Percentiles rank a stretch among this genome's conserved stretches.
Evolutionary conservation across 2,113 vertebrate genomes (phyloP).

Genomic region (Cyprinus carpio): DNA sequence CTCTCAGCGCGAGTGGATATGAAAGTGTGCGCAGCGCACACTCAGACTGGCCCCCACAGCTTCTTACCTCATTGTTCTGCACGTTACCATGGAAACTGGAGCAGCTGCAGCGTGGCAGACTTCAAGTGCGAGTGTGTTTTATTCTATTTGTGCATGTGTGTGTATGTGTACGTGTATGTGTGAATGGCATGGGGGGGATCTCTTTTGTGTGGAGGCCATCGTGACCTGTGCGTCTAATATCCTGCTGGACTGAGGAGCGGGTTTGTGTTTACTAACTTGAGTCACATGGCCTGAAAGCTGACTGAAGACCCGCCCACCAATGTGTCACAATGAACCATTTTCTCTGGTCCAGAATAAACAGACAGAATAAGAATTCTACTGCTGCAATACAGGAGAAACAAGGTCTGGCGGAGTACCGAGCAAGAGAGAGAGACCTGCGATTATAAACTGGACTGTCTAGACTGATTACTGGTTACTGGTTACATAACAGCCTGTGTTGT

Average conservation of each 20-base stretch:
- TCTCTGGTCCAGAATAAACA: slow-evolving; percentile 55
- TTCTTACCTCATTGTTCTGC: no score
- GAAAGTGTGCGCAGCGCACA: no score
- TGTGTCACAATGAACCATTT: slow-evolving; percentile 78
- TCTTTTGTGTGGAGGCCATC: slow-evolving; percentile 77
- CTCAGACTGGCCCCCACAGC: no score
- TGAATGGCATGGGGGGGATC: slow-evolving; percentile 57
- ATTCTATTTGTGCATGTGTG: no score
- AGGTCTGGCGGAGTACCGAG: not conserved
- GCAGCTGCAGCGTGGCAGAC: no score
- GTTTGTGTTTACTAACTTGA: slow-evolving; percentile 93
- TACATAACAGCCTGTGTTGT: slow-evolving; percentile 72
- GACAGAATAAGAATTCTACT: not conserved
- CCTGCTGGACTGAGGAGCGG: slow-evolving; percentile 71
- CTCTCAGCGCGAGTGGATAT: no score
- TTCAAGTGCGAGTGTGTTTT: no score
- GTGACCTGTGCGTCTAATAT: slow-evolving; percentile 80
- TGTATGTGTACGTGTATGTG: slow-evolving; percentile 62
- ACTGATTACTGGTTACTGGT: slow-evolving; percentile 62
- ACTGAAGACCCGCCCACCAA: slow-evolving; percentile 75
- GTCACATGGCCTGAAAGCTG: slow-evolving; percentile 79
- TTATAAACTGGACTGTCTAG: slow-evolving; percentile 54
- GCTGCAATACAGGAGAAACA: not conserved
- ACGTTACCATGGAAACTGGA: no score
- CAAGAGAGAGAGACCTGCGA: slow-evolving; percentile 2